Evolutionary conservation across 2,888 invertebrate genomes (phyloP).

Genomic region (Stenichneumon culpator): DNA sequence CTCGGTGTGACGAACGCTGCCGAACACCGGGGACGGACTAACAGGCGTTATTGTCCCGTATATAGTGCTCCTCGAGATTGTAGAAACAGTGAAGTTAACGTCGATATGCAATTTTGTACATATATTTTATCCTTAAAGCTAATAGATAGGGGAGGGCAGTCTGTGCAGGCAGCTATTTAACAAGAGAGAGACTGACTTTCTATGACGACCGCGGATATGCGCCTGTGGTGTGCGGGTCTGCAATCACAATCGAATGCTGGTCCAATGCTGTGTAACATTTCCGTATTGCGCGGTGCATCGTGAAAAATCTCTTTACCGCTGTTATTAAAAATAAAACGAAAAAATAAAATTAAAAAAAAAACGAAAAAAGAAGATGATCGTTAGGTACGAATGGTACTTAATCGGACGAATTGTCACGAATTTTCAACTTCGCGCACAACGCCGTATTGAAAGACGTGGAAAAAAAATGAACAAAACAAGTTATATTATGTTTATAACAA

Average conservation of each 20-base stretch:
- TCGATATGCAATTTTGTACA: conserved; percentile 81
- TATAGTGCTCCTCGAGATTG: conserved; percentile 30
- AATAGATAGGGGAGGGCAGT: conserved; percentile 71
- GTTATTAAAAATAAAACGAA: conserved; percentile 15
- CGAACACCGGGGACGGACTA: conserved; percentile 36
- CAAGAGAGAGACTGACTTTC: conserved; percentile 70
- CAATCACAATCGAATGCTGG: conserved; percentile 33
- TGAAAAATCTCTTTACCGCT: conserved; percentile 50
- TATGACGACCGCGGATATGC: conserved; percentile 37
- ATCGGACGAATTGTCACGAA: conserved; percentile 63
- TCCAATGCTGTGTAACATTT: conserved; percentile 22
- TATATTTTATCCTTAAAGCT: conserved; percentile 70
- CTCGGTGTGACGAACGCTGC: conserved; percentile 83
- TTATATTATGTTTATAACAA: conserved; percentile 16
- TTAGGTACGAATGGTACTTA: conserved; percentile 76
- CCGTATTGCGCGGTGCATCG: conserved; percentile 9
- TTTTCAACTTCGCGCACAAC: not conserved
- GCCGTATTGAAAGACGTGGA: not conserved
- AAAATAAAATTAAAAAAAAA: conserved; percentile 11
- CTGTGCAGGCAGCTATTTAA: conserved; percentile 80
- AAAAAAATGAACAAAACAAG: not conserved
- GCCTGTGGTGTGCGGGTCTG: conserved; percentile 14
- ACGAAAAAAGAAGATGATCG: conserved; percentile 15
- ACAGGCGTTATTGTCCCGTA: not conserved
- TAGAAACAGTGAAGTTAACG: conserved; percentile 68